A percentile compares a stretch with the other conserved stretches of the same genome.
Evolutionary conservation across 2,113 vertebrate genomes (phyloP).

Genomic region (Planiliza haematocheilus): DNA sequence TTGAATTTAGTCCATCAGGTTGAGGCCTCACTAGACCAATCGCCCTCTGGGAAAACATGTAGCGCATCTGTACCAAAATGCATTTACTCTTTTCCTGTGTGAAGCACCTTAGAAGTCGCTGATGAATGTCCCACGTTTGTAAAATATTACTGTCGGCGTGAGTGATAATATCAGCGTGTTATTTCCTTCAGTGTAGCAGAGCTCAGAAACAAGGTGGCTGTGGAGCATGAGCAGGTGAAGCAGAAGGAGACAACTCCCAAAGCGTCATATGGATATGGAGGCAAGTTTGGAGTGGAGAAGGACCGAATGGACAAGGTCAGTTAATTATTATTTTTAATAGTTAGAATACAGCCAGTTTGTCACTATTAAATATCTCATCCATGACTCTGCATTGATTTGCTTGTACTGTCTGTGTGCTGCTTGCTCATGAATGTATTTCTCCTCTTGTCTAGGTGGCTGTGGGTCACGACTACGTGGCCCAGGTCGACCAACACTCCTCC

Average conservation of each 20-base stretch:
- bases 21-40: too few relatives aligned
- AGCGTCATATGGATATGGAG: constrained; percentile 96
- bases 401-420: too few relatives aligned
- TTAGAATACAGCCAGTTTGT: too few relatives aligned
- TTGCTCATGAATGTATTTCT: constrained; percentile 1
- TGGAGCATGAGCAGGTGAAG: constrained; percentile 90
- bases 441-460: constrained; percentile 85
- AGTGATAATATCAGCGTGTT: constrained; percentile 5
- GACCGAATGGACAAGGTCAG: constrained; percentile 96
- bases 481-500: constrained; percentile 91
- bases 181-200: constrained; percentile 86
- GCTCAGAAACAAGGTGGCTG: constrained; percentile 89
- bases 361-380: too few relatives aligned
- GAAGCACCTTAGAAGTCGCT: too few relatives aligned
- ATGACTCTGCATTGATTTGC: too few relatives aligned
- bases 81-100: too few relatives aligned
- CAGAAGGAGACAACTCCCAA: constrained; percentile 90
- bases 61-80: too few relatives aligned
- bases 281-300: constrained; percentile 93
- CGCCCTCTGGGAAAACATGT: too few relatives aligned
- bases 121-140: not conserved
- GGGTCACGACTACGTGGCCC: constrained; percentile 89
- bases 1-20: too few relatives aligned
- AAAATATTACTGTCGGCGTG: not conserved
- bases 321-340: too few relatives aligned